These are phyloP conservation scores for Florisuga fusca DNA, from an alignment of 2,797 vertebrate species.

Conservation along the genomic window DNA sequence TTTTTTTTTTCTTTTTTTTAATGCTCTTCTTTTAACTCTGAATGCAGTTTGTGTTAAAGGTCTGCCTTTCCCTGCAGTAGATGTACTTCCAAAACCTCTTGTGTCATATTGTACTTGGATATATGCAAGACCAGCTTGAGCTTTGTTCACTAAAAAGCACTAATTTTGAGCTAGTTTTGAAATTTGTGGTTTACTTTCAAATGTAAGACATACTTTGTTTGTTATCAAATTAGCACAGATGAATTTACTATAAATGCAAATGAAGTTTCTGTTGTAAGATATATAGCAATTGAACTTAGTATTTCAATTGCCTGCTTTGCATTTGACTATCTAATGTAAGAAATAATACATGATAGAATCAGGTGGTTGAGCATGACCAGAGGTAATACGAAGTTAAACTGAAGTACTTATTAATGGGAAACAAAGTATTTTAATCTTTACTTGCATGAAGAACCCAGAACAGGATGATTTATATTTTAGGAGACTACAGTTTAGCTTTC, in stretches of 20 bases:
- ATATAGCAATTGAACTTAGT: background rate
- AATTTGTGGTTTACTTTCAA: background rate
- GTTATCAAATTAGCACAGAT: background rate
- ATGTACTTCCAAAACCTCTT: background rate
- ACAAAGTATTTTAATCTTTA: slow-evolving; percentile 17
- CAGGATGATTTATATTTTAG: slow-evolving; percentile 34
- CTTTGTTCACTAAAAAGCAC: background rate
- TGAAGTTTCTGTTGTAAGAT: background rate
- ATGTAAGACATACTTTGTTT: background rate
- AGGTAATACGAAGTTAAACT: background rate
- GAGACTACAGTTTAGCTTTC: slow-evolving; percentile 28
- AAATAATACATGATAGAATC: background rate
- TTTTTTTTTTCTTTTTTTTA: background rate
- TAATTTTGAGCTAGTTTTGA: background rate
- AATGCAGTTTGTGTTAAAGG: background rate
- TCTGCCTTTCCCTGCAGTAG: background rate
- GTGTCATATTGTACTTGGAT: background rate
- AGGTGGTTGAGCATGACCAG: background rate
- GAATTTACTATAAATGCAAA: background rate
- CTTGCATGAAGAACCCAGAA: background rate
- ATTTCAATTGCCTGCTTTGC: background rate
- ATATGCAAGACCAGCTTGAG: background rate
- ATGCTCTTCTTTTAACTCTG: background rate
- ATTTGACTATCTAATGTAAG: background rate
- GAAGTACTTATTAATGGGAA: background rate